Percentiles rank a stretch among this genome's conserved stretches.
These are phyloP conservation scores for Crepidodera aurea DNA, from an alignment of 2,888 invertebrate genomes.

Conservation along the genomic window DNA sequence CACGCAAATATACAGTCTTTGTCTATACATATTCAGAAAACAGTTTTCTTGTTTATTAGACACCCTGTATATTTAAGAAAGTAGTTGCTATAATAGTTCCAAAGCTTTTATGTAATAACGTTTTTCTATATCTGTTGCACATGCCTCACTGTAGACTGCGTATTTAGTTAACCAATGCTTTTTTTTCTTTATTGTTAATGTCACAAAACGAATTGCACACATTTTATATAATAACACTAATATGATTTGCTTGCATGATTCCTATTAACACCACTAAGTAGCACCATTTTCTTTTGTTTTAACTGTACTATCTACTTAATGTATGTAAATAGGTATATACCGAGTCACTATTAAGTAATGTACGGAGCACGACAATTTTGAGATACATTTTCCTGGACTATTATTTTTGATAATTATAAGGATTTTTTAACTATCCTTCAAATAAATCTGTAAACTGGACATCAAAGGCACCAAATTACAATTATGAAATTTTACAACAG, in stretches of 20 bases:
- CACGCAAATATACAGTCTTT: slow-evolving; percentile 24
- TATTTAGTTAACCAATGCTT: slow-evolving; percentile 21
- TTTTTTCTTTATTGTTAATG: slow-evolving; percentile 10
- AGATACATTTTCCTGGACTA: too few relatives aligned
- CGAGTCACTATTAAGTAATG: too few relatives aligned
- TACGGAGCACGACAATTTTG: too few relatives aligned
- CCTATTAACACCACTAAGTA: slow-evolving; percentile 11
- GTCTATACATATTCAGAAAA: slow-evolving; percentile 15
- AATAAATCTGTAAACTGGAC: too few relatives aligned
- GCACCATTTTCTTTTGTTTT: slow-evolving; percentile 18
- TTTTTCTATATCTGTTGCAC: slow-evolving; percentile 27
- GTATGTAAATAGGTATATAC: too few relatives aligned
- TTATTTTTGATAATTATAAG: too few relatives aligned
- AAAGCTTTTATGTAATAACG: slow-evolving; percentile 31
- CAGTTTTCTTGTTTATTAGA: slow-evolving; percentile 20
- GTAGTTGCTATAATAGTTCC: slow-evolving; percentile 36
- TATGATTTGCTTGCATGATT: slow-evolving; percentile 16
- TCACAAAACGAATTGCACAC: slow-evolving; percentile 18
- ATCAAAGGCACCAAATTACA: too few relatives aligned
- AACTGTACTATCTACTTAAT: background rate
- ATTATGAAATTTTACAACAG: too few relatives aligned
- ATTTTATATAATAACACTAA: slow-evolving; percentile 20
- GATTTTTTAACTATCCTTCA: too few relatives aligned
- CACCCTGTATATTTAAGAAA: slow-evolving; percentile 36
- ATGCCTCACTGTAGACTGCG: slow-evolving; percentile 25